Evolutionary conservation across 2,888 invertebrate genomes (phyloP).

Genomic region (Anoncus sp.): DNA sequence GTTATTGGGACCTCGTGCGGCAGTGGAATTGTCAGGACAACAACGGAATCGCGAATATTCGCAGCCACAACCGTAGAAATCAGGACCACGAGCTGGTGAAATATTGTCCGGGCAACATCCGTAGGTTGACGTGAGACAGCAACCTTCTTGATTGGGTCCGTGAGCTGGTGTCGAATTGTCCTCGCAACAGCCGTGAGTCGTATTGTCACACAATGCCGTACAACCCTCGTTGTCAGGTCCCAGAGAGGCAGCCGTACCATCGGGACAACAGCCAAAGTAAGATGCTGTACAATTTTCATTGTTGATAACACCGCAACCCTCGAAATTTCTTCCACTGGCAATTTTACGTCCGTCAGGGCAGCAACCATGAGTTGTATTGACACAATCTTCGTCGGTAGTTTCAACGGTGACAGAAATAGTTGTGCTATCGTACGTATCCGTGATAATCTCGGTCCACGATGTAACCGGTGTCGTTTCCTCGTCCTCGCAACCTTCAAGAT

Average conservation of each 20-base stretch:
- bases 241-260: constrained; percentile 87
- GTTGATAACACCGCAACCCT: constrained; percentile 85
- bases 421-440: constrained; percentile 64
- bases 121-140: constrained; percentile 88
- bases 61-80: constrained; percentile 90
- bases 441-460: constrained; percentile 48
- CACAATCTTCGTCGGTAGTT: constrained; percentile 83
- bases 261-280: constrained; percentile 90
- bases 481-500: constrained; percentile 83
- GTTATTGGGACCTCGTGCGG: constrained; percentile 91
- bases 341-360: constrained; percentile 88
- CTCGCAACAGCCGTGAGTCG: constrained; percentile 93
- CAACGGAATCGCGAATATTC: constrained; percentile 91
- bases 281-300: constrained; percentile 85
- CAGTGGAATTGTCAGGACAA: constrained; percentile 92
- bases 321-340: constrained; percentile 87
- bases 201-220: constrained; percentile 87
- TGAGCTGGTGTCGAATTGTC: constrained; percentile 94
- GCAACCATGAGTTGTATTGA: constrained; percentile 88
- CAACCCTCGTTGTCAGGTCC: constrained; percentile 92
- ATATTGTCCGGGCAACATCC: constrained; percentile 98
- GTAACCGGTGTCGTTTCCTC: constrained; percentile 59
- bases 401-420: constrained; percentile 74
- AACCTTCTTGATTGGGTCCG: constrained; percentile 92
- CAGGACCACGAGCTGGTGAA: constrained; percentile 91